These are phyloP conservation scores for Carlito syrichta DNA, from an alignment of 2,113 vertebrate genomes.

Conservation along the genomic window DNA sequence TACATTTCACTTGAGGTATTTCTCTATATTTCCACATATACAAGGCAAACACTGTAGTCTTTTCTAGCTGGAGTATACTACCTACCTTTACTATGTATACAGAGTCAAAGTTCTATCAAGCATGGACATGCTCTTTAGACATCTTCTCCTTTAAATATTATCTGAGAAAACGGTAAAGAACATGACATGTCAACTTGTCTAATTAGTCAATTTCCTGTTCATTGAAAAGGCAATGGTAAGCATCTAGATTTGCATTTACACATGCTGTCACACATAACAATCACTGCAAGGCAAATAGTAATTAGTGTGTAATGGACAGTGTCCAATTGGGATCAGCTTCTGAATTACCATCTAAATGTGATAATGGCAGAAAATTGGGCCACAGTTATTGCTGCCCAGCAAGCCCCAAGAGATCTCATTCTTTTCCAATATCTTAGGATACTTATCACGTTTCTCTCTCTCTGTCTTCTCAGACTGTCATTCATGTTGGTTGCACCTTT, in stretches of 20 bases:
- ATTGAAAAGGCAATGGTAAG: background rate
- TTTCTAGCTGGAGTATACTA: background rate
- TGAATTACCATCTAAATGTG: conserved; percentile 40
- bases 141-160: background rate
- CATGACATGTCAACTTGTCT: background rate
- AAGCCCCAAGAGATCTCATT: background rate
- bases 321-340: conserved; percentile 47
- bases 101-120: background rate
- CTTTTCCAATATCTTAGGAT: background rate
- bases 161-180: background rate
- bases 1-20: background rate
- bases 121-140: background rate
- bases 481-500: background rate
- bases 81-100: background rate
- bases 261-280: background rate
- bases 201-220: background rate
- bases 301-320: conserved; percentile 62
- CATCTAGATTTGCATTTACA: background rate
- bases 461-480: background rate
- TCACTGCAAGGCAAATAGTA: conserved; percentile 49
- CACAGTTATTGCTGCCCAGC: background rate
- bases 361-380: conserved; percentile 45
- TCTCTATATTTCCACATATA: background rate
- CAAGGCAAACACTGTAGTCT: background rate
- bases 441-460: background rate